Percentiles rank a stretch among this genome's conserved stretches.
These are phyloP conservation scores for Cepaea hortensis DNA, from an alignment of 2,888 invertebrate genomes.

Conservation along the genomic window DNA sequence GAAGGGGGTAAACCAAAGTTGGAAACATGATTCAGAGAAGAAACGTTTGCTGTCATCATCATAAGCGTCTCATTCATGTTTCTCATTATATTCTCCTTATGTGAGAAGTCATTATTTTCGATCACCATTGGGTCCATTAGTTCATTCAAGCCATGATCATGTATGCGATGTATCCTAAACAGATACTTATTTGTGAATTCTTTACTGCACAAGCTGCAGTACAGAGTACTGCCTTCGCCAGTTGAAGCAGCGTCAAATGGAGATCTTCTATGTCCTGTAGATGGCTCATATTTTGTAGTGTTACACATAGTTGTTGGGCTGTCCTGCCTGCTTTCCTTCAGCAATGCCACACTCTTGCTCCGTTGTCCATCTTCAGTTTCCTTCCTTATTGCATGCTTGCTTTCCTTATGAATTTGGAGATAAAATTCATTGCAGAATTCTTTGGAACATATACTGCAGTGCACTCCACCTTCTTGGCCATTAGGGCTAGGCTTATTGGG, in stretches of 20 bases:
- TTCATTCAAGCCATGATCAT: constrained; percentile 68
- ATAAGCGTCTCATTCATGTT: constrained; percentile 51
- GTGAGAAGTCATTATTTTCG: constrained; percentile 49
- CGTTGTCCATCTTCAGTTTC: constrained; percentile 57
- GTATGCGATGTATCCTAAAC: constrained; percentile 72
- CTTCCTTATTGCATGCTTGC: constrained; percentile 73
- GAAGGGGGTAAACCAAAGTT: constrained; percentile 5
- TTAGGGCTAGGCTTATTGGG: constrained; percentile 56
- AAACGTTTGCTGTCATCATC: constrained; percentile 53
- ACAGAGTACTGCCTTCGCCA: constrained; percentile 56
- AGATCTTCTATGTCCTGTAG: not conserved
- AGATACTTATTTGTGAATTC: constrained; percentile 93
- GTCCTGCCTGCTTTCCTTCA: constrained; percentile 57
- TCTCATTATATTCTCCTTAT: constrained; percentile 45
- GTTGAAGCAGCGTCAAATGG: constrained; percentile 2
- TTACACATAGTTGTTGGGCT: constrained; percentile 48
- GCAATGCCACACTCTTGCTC: constrained; percentile 38
- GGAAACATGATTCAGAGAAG: constrained; percentile 38
- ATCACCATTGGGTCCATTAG: constrained; percentile 45
- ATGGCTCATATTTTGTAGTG: constrained; percentile 3
- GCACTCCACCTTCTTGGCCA: constrained; percentile 83
- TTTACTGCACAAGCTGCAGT: constrained; percentile 78
- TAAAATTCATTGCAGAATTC: constrained; percentile 75
- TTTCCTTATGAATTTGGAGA: constrained; percentile 74
- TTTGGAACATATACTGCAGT: constrained; percentile 90